phyloP scores from a whole-genome alignment of 1,140 invertebrate species.

The Portunus trituberculatus region DNA sequence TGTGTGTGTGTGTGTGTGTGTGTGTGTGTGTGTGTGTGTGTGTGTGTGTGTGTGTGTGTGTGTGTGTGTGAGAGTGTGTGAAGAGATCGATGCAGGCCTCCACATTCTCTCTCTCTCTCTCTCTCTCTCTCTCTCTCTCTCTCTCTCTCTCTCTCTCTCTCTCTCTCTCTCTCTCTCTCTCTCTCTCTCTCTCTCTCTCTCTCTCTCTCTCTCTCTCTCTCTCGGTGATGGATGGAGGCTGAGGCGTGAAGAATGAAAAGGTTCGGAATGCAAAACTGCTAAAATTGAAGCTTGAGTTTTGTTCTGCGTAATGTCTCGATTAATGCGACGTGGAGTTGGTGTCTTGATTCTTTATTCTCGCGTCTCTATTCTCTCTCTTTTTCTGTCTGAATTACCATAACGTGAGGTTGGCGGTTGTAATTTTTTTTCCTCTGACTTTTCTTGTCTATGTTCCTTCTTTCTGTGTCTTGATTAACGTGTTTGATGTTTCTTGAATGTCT shows the following conservation, averaged over 20 bases:
- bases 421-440: no score
- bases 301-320: not conserved
- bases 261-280: not conserved
- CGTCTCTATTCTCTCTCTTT: no score
- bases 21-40: no score
- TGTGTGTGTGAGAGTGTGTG: not conserved
- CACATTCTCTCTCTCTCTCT: not conserved
- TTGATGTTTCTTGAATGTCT: no score
- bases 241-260: not conserved
- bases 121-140: not conserved
- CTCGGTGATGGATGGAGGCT: not conserved
- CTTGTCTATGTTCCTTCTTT: no score
- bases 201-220: not conserved
- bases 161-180: not conserved
- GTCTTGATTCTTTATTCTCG: no score
- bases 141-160: not conserved
- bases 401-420: no score
- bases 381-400: no score
- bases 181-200: not conserved
- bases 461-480: no score
- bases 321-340: not conserved
- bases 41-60: no score
- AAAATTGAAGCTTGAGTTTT: not conserved
- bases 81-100: not conserved
- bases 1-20: no score